Base-by-base conservation (phyloP, 2,113 vertebrate species). In the Stigmatopora nigra region DNA sequence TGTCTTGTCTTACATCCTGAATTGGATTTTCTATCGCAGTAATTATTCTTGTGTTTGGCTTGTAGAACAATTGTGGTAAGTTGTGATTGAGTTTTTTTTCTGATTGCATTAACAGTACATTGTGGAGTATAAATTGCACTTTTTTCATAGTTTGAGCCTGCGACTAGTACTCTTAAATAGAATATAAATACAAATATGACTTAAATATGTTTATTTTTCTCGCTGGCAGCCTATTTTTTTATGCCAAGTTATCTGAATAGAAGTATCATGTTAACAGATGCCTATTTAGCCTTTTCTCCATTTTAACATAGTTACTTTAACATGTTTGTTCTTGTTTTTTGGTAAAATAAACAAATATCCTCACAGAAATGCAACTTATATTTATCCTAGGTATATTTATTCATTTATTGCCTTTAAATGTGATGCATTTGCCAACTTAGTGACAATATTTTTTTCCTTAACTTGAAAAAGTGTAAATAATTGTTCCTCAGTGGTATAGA, bases 41-140 rank as follows among this genome's bases (percentile, higher is more conserved):
- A 76, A 70, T 61, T 61, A 46, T 36, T 25, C 38, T 44, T 10
- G 36, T 55, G 56, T 19, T 51, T 19, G 1, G 61, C 65, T 49
- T 76, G 53, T 77, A 72, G 47, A 77, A 64, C 73, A 61, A 9
- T 7, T 65, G 83, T 87, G 91, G 94, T 94, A 91, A 92, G 91
- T 88, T 76, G 63, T 52, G 35, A 59, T 19, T 67, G 4, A 3
- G 14, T 6, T 73, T 56, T 63, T 15, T 63, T 62, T 65, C 46
- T 67, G 51, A 58, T 31, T n/a, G 4, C 5, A 14, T 67, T 11
- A 4, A 52, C 10, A 79, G 63, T 0, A 45, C 87, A 84, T 31
- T 31, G 2, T 31, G 25, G 25, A 31, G 2, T 31, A 31, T 31
- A 31, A 31, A 31, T 31, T 31, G 25, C 25, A 31, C 25, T 31